Percentiles rank a stretch among this genome's conserved stretches.
phyloP scores from a whole-genome alignment of 2,113 vertebrate genomes.

The Turnix velox region DNA sequence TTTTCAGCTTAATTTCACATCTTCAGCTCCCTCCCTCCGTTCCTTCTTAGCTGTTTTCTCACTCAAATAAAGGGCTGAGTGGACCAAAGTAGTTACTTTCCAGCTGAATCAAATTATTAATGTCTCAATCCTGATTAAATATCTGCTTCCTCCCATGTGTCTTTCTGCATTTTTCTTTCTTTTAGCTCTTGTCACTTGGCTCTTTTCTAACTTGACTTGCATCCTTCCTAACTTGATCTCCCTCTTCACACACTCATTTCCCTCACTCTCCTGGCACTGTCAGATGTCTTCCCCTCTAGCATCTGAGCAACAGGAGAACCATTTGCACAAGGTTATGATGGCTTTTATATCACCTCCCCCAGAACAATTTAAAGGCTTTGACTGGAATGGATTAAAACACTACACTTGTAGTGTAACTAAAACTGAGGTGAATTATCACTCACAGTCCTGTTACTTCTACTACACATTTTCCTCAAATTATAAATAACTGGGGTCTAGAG shows the following conservation, averaged over 20 bases:
- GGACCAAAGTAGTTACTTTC: background rate
- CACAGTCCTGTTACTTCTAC: background rate
- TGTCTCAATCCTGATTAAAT: background rate
- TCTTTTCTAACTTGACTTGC: background rate
- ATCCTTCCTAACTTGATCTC: background rate
- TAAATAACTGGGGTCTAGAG: background rate
- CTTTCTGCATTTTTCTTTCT: background rate
- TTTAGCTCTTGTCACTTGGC: background rate
- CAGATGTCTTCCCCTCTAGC: background rate
- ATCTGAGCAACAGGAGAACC: background rate
- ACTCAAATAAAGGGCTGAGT: background rate
- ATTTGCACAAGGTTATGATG: background rate
- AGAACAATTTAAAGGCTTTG: background rate
- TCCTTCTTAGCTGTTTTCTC: background rate
- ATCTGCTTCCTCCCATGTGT: background rate
- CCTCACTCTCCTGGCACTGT: accelerated
- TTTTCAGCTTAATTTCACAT: background rate
- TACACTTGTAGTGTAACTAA: background rate
- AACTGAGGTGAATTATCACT: background rate
- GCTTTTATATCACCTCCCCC: background rate
- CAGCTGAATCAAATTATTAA: background rate
- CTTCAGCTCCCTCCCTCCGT: background rate
- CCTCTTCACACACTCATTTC: background rate
- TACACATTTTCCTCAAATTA: background rate
- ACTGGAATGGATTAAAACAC: background rate